phyloP scores from a whole-genome alignment of 2,888 invertebrate genomes.

The Lasioglossum morio region DNA sequence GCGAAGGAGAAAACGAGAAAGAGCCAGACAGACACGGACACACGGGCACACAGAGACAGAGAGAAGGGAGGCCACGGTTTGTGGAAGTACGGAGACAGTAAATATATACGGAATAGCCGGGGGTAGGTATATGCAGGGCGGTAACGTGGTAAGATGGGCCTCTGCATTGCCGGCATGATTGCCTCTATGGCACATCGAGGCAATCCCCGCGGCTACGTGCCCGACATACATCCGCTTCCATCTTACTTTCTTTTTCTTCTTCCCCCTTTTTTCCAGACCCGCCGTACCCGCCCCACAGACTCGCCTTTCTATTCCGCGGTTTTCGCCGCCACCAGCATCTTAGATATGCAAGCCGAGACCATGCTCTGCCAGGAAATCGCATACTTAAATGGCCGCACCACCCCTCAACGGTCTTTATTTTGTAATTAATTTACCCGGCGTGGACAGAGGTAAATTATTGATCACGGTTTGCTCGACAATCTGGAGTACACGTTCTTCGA shows the following conservation, averaged over 20 bases:
- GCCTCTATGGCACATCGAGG: constrained; percentile 85
- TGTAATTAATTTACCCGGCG: constrained; percentile 73
- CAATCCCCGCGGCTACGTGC: constrained; percentile 85
- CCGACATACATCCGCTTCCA: constrained; percentile 83
- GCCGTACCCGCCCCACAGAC: constrained; percentile 42
- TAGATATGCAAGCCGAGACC: constrained; percentile 77
- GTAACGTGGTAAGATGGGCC: constrained; percentile 83
- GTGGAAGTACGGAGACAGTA: constrained; percentile 74
- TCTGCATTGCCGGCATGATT: constrained; percentile 84
- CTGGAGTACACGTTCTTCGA: neutral
- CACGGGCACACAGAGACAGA: neutral
- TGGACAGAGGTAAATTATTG: constrained; percentile 64
- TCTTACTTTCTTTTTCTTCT: constrained; percentile 74
- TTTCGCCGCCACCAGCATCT: constrained; percentile 71
- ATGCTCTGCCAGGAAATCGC: constrained; percentile 70
- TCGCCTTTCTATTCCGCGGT: constrained; percentile 59
- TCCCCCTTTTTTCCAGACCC: constrained; percentile 62
- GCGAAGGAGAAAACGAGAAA: constrained; percentile 11
- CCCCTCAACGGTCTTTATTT: constrained; percentile 65
- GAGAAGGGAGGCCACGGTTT: constrained; percentile 51
- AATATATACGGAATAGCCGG: constrained; percentile 71
- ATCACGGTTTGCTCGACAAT: constrained; percentile 12
- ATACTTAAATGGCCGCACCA: constrained; percentile 76
- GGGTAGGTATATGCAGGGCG: constrained; percentile 83
- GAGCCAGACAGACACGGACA: neutral